These are phyloP conservation scores for Leucosticte australis DNA, from an alignment of 2,113 vertebrate genomes.

Conservation along the genomic window DNA sequence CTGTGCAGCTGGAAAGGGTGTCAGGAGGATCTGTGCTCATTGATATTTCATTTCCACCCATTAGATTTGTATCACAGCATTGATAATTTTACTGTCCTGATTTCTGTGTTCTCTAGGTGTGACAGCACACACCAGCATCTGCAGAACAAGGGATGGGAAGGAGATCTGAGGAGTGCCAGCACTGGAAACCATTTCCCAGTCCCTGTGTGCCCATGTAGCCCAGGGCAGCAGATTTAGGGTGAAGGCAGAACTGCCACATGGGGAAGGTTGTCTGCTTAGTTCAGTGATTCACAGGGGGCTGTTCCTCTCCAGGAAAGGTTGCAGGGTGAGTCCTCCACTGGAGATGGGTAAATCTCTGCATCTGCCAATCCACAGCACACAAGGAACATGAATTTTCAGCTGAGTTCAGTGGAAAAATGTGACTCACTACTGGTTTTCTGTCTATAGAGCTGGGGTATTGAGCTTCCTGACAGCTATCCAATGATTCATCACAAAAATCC, in stretches of 20 bases:
- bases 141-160: neutral
- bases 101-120: neutral
- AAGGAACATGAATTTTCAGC: neutral
- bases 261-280: neutral
- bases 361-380: neutral
- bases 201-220: neutral
- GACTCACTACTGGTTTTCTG: conserved; percentile 65
- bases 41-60: neutral
- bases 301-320: neutral
- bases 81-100: neutral
- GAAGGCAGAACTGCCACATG: neutral
- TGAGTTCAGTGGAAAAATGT: conserved; percentile 56
- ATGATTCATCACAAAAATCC: neutral
- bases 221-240: neutral
- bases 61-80: fast-evolving
- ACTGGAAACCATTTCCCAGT: neutral
- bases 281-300: neutral
- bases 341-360: conserved; percentile 1
- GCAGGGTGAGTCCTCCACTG: neutral
- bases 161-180: neutral
- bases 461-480: conserved; percentile 35
- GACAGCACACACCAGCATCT: neutral
- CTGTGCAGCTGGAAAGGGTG: neutral
- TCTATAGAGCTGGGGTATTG: conserved; percentile 38
- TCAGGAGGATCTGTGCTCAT: neutral